Evolutionary conservation across 2,888 invertebrate genomes (phyloP).

Genomic region (Oasisia sp.): DNA sequence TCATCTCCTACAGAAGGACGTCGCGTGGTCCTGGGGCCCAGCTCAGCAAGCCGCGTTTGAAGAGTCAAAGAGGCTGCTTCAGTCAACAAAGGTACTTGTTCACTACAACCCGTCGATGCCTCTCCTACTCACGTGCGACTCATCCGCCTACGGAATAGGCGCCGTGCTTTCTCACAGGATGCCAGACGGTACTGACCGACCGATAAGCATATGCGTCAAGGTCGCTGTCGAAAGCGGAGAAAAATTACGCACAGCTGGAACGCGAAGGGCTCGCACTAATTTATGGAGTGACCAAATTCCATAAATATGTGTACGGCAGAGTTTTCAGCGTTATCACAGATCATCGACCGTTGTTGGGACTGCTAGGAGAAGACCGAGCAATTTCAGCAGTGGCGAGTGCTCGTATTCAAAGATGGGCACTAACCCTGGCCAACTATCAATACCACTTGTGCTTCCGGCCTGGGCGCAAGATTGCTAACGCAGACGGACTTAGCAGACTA

Average conservation of each 20-base stretch:
- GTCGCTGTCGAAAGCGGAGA: neutral
- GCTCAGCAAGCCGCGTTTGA: neutral
- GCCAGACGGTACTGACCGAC: neutral
- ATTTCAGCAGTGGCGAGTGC: conserved; percentile 31
- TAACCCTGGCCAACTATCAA: conserved; percentile 28
- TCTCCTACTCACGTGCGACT: neutral
- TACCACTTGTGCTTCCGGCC: conserved; percentile 30
- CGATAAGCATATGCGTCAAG: neutral
- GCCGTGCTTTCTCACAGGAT: neutral
- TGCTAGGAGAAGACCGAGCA: neutral
- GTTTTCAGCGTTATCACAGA: neutral
- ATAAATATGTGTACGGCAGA: neutral
- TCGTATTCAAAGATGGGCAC: conserved; percentile 34
- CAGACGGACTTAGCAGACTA: conserved; percentile 40
- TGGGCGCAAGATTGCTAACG: conserved; percentile 34
- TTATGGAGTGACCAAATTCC: neutral
- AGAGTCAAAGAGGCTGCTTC: neutral
- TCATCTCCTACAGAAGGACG: no score
- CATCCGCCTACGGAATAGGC: neutral
- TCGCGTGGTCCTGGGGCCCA: neutral
- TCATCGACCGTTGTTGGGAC: neutral
- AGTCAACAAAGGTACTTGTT: neutral
- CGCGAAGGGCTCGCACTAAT: neutral
- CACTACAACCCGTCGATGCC: neutral
- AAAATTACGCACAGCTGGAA: neutral